Evolutionary conservation across 1,140 invertebrate genomes (phyloP), one percentile per base, ranked within the genome.

Genomic region (Anoplolepis gracilipes): DNA sequence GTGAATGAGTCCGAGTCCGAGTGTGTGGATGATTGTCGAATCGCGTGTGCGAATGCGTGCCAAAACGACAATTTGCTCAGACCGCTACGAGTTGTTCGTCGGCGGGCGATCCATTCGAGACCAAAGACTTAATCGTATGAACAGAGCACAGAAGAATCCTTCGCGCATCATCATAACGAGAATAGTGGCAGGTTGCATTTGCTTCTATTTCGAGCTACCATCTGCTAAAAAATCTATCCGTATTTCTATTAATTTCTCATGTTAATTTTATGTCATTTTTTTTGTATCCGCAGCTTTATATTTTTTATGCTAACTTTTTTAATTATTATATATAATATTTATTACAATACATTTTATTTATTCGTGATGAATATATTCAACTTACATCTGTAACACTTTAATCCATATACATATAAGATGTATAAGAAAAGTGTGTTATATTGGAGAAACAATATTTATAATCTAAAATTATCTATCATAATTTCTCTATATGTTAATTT

Each of bases 51-150:
- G 92, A 90, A 90, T 93, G 92, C 92, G 93, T 94, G 92, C 92
- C 93, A 94, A 84, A 94, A 93, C 92, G 93, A 94, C 92, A 92
- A 94, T 93, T 94, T 94, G 93, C 94, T 94, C 94, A 94, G 93
- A 92, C 91, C 90, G 91, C 92, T 93, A 82, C 92, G 92, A 92
- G 85, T 89, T 85, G 88, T 90, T 92, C 90, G 90, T 87, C 79
- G 91, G 91, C 90, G 92, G 91, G 87, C 88, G 91, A 94, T 92
- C 92, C 92, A 93, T 94, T 92, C 91, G 94, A 94, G 93, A 94
- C 93, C 94, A 94, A 94, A 93, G 93, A 93, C 93, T 93, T 94
- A 94, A 92, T 91, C 90, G 90, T 93, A 93, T 91, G 90, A 91
- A 89, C 92, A 91, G 90, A 92, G 90, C 90, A 92, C 87, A 84